These are phyloP conservation scores for Muraenolepis orangiensis DNA, from an alignment of 2,797 vertebrate species.

Conservation along the genomic window DNA sequence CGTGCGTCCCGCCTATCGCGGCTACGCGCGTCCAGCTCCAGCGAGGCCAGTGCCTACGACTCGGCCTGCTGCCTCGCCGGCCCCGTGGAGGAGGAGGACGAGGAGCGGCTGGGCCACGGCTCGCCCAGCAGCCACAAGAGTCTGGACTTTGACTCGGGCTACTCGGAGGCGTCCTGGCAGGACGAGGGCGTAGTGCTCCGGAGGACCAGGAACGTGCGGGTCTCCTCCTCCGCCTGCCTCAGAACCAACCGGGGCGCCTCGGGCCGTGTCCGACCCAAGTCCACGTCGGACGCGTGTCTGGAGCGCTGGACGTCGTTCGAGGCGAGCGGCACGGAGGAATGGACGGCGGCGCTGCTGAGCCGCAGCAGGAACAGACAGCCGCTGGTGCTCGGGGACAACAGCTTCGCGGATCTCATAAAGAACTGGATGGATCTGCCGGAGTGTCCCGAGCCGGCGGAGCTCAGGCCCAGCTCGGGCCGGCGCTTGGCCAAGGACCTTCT, in stretches of 20 bases:
- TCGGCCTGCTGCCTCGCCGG: slow-evolving; percentile 86
- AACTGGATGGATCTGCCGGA: slow-evolving; percentile 99
- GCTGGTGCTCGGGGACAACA: slow-evolving; percentile 93
- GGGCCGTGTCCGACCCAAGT: slow-evolving; percentile 82
- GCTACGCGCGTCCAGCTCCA: slow-evolving; percentile 73
- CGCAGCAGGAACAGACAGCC: slow-evolving; percentile 92
- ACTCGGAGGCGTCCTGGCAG: slow-evolving; percentile 90
- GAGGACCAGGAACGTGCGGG: slow-evolving; percentile 74
- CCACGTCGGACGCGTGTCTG: slow-evolving; percentile 90
- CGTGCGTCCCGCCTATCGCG: slow-evolving; percentile 40
- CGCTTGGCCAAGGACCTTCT: slow-evolving; percentile 87
- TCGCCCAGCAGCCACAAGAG: slow-evolving; percentile 82
- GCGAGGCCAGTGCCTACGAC: slow-evolving; percentile 82
- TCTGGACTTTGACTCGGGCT: slow-evolving; percentile 93
- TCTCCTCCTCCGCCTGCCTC: slow-evolving; percentile 80
- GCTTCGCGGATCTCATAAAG: slow-evolving; percentile 94
- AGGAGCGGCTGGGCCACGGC: slow-evolving; percentile 63
- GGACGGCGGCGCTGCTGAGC: slow-evolving; percentile 89
- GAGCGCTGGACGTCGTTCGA: slow-evolving; percentile 89
- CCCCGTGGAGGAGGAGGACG: slow-evolving; percentile 74
- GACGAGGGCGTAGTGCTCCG: slow-evolving; percentile 83
- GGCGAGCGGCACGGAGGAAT: slow-evolving; percentile 80
- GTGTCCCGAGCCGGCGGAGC: slow-evolving; percentile 71
- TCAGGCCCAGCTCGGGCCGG: slow-evolving; percentile 69
- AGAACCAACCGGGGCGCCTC: slow-evolving; percentile 66